Conservation (phyloP, 2,797 vertebrate species). For the Nothura maculosa region DNA sequence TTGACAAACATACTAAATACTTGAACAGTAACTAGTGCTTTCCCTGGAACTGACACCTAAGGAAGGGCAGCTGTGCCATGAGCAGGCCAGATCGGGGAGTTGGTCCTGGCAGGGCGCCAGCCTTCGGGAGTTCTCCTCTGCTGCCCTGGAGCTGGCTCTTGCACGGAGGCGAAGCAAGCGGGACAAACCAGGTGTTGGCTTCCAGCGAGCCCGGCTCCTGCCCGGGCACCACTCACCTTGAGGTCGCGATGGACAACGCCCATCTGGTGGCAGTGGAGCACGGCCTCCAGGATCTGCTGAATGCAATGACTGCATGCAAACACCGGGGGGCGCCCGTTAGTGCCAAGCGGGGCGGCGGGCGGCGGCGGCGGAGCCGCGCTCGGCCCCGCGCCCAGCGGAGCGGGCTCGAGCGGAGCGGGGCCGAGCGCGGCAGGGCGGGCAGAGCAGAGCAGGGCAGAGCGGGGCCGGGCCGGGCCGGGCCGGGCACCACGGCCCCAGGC, state of each 20-base stretch:
- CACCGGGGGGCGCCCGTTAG: slow-evolving; percentile 94
- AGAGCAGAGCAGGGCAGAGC: no score
- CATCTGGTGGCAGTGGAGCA: slow-evolving; percentile 99
- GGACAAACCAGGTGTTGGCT: neutral
- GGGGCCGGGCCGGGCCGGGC: neutral
- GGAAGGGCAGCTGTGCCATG: neutral
- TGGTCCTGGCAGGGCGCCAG: neutral
- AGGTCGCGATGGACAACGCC: slow-evolving; percentile 97
- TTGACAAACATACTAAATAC: fast-evolving
- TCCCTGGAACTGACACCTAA: neutral
- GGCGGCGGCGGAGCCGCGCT: neutral
- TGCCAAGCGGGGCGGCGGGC: slow-evolving; percentile 81
- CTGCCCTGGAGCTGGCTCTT: neutral
- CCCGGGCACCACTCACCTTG: slow-evolving; percentile 90
- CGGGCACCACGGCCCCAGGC: slow-evolving; percentile 26
- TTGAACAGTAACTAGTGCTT: neutral
- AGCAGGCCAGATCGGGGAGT: neutral
- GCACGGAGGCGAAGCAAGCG: fast-evolving
- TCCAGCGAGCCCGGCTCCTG: neutral
- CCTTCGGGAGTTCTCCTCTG: neutral
- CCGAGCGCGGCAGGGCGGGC: neutral
- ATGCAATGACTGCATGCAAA: slow-evolving; percentile 99
- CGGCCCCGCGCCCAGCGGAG: neutral
- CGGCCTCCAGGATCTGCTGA: slow-evolving; percentile 99
- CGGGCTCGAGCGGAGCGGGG: neutral